Evolutionary conservation across 2,888 invertebrate genomes (phyloP).

Genomic region (Melanchra persicariae): DNA sequence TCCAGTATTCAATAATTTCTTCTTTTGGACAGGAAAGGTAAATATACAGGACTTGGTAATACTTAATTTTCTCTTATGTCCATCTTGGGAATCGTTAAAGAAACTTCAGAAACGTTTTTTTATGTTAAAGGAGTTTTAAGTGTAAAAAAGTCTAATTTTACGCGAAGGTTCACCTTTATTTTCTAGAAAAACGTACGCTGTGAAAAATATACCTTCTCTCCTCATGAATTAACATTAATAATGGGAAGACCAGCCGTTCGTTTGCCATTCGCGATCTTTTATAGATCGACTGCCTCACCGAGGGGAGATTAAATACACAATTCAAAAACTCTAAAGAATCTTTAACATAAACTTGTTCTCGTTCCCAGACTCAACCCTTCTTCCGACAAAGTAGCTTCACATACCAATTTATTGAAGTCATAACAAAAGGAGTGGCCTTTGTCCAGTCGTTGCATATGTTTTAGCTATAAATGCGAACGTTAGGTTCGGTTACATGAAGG

Average conservation of each 20-base stretch:
- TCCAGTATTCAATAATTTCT: slow-evolving; percentile 37
- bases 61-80: slow-evolving; percentile 58
- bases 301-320: no score
- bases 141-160: slow-evolving; percentile 46
- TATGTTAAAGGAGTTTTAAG: slow-evolving; percentile 52
- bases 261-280: slow-evolving; percentile 10
- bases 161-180: slow-evolving; percentile 21
- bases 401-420: slow-evolving; percentile 52
- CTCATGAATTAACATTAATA: slow-evolving; percentile 32
- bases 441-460: slow-evolving; percentile 56
- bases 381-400: slow-evolving; percentile 28
- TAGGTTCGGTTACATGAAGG: slow-evolving; percentile 61
- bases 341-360: slow-evolving; percentile 6
- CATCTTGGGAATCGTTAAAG: slow-evolving; percentile 53
- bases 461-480: slow-evolving; percentile 51
- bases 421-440: slow-evolving; percentile 56
- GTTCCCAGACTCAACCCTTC: slow-evolving; percentile 15
- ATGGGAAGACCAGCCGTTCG: neutral
- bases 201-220: neutral
- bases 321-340: slow-evolving; percentile 27
- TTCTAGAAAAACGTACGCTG: slow-evolving; percentile 12
- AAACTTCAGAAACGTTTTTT: slow-evolving; percentile 49
- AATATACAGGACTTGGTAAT: slow-evolving; percentile 31
- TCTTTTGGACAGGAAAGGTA: slow-evolving; percentile 26
- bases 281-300: neutral